Evolutionary conservation across 2,888 invertebrate species (phyloP).

Genomic region (Glyphotaelius pellucidus): DNA sequence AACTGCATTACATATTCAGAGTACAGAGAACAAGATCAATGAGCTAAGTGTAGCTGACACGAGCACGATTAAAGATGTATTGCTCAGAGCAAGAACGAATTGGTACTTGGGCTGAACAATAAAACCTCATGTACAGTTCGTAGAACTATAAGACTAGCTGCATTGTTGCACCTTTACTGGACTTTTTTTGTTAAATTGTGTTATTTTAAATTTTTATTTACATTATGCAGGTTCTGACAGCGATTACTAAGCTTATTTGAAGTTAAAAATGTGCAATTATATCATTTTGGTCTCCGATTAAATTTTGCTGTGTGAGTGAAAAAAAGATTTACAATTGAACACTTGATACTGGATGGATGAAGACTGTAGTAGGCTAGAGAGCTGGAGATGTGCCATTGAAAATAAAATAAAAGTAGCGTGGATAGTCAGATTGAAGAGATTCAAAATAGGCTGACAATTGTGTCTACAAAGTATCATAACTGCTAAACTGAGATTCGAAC

Average conservation of each 20-base stretch:
- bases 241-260: neutral
- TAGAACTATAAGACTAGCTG: neutral
- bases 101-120: neutral
- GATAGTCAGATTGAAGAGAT: neutral
- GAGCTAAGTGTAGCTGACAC: neutral
- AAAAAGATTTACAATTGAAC: neutral
- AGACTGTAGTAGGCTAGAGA: neutral
- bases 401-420: neutral
- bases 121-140: neutral
- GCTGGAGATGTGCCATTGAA: neutral
- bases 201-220: neutral
- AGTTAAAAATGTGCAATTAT: neutral
- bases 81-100: neutral
- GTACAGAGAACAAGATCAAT: neutral
- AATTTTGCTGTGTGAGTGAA: neutral
- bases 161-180: neutral
- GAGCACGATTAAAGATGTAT: neutral
- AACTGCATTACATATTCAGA: neutral
- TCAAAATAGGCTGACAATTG: neutral
- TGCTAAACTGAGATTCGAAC: neutral
- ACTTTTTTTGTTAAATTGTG: neutral
- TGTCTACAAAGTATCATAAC: too few relatives aligned
- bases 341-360: neutral
- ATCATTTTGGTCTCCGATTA: too few relatives aligned
- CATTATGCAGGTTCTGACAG: neutral